A percentile compares a stretch with the other conserved stretches of the same genome.
These are phyloP conservation scores for Tanytarsus gracilentus DNA, from an alignment of 2,888 invertebrate species.

Conservation along the genomic window DNA sequence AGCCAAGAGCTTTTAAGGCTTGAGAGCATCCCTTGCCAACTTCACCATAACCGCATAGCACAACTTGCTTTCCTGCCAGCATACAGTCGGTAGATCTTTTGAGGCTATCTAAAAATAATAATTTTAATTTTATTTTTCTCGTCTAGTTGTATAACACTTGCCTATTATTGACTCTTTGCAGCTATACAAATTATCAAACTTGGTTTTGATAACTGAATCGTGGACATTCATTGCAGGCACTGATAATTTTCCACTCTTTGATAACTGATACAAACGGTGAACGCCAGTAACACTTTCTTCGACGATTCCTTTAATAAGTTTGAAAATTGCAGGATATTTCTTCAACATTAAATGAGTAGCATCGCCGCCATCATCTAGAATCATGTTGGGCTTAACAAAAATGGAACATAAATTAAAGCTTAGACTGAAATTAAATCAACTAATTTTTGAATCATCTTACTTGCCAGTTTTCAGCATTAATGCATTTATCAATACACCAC, in stretches of 20 bases:
- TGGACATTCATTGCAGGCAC: conserved; percentile 99
- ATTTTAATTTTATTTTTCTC: conserved; percentile 47
- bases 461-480: conserved; percentile 86
- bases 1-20: conserved; percentile 87
- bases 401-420: too few relatives aligned
- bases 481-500: conserved; percentile 98
- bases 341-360: conserved; percentile 94
- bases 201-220: conserved; percentile 96
- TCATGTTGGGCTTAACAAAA: conserved; percentile 99
- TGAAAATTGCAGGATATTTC: conserved; percentile 88
- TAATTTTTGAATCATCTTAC: too few relatives aligned
- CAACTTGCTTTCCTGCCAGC: conserved; percentile 96
- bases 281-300: conserved; percentile 98
- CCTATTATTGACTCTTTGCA: conserved; percentile 88
- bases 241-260: conserved; percentile 85
- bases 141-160: too few relatives aligned
- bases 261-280: conserved; percentile 89
- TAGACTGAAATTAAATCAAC: too few relatives aligned
- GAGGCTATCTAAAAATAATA: conserved; percentile 75
- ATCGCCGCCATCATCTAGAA: conserved; percentile 94
- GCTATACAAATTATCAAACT: conserved; percentile 94
- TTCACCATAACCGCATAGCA: conserved; percentile 94
- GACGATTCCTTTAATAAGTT: conserved; percentile 89
- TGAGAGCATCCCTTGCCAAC: conserved; percentile 96
- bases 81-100: conserved; percentile 59